Evolutionary conservation across 2,113 vertebrate genomes (phyloP).

Genomic region (Ictalurus punctatus): DNA sequence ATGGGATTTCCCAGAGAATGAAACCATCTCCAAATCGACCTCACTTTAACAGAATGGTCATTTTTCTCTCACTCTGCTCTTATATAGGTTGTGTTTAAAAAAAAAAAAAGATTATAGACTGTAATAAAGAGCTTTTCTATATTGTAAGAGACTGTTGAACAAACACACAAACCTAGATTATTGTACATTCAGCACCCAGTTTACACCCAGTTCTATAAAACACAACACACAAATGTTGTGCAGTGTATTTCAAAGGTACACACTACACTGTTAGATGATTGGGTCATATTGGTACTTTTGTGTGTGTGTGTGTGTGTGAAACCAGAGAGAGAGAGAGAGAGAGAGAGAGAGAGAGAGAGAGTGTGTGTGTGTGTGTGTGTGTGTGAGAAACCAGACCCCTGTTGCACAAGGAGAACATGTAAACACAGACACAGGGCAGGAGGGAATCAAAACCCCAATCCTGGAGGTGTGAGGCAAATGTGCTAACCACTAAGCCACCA

Average conservation of each 20-base stretch:
- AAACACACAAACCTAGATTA: not conserved
- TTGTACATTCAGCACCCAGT: not conserved
- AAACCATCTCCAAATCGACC: constrained; percentile 29
- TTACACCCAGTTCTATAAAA: not conserved
- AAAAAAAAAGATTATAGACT: constrained; percentile 10
- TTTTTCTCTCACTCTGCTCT: constrained; percentile 5
- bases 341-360: no score
- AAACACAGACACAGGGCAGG: no score
- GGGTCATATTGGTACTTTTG: not conserved
- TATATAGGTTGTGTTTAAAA: not conserved
- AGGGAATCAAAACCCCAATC: no score
- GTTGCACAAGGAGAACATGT: no score
- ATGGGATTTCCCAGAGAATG: constrained; percentile 32
- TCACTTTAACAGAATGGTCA: constrained; percentile 27
- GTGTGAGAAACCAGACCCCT: no score
- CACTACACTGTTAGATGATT: not conserved
- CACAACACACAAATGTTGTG: not conserved
- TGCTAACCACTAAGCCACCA: no score
- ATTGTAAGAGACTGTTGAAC: not conserved
- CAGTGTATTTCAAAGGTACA: not conserved
- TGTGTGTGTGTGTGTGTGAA: no score
- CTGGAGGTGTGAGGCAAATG: no score
- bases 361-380: no score
- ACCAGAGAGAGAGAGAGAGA: no score
- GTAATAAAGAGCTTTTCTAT: not conserved